phyloP scores from a whole-genome alignment of 1,140 invertebrate species.

The Hyphantria cunea region DNA sequence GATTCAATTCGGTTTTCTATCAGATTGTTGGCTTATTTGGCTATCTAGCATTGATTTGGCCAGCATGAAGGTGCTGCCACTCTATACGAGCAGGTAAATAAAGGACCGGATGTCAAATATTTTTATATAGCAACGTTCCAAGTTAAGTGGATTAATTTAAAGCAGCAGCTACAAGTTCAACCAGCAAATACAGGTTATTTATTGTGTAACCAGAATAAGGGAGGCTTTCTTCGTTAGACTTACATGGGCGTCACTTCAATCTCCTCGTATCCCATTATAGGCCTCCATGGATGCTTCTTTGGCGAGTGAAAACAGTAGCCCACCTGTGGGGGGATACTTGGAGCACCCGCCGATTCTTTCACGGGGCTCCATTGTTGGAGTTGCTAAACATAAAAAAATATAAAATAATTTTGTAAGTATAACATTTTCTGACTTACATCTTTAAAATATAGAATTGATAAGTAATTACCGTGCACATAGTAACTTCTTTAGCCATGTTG shows the following conservation, averaged over 20 bases:
- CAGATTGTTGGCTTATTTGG: too few relatives aligned
- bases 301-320: constrained; percentile 82
- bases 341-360: constrained; percentile 63
- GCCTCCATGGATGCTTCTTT: constrained; percentile 88
- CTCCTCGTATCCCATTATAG: constrained; percentile 89
- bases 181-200: too few relatives aligned
- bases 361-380: constrained; percentile 83
- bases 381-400: constrained; percentile 78
- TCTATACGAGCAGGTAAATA: too few relatives aligned
- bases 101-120: too few relatives aligned
- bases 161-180: too few relatives aligned
- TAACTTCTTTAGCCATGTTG: constrained; percentile 73
- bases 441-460: constrained; percentile 2
- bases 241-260: constrained; percentile 87
- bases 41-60: too few relatives aligned
- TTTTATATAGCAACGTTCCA: too few relatives aligned
- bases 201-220: too few relatives aligned
- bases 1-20: too few relatives aligned
- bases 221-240: constrained; percentile 25
- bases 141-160: too few relatives aligned
- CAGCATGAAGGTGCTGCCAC: too few relatives aligned
- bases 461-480: constrained; percentile 74
- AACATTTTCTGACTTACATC: background rate
- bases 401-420: background rate
- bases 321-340: constrained; percentile 65